Base-by-base conservation (phyloP, 2,888 invertebrate species). In the Coenonympha glycerion region DNA sequence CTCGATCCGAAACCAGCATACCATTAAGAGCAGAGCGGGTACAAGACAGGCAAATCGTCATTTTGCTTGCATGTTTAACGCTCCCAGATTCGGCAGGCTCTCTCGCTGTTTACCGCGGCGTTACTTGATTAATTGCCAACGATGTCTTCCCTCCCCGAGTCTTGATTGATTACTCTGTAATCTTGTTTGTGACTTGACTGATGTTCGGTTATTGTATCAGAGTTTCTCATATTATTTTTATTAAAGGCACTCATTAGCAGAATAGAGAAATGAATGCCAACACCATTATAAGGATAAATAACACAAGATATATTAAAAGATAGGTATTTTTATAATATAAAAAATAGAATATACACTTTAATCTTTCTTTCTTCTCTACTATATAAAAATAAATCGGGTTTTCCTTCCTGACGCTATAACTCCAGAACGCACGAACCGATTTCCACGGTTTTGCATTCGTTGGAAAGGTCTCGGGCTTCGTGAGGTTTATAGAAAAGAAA, bases 151-250 rank as follows among this genome's bases (percentile, higher is more conserved):
- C 66, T 62, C 63, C 58, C 73, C 46, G 11, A 46, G 26, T 46
- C 36, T 28, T 84, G 86, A 85, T 85, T 83, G 84, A 85, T 86
- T 77, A 76, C 79, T 73, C 69, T 79, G 79, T 82, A 80, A 84
- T 83, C 79, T 80, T 83, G 80, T 84, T 84, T 81, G 77, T 75
- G 79, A 82, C 78, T 79, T 79, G 81, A 81, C 76, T 72, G 76
- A 81, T 79, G 79, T 69, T 66, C 49, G 61, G 63, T 66, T 66
- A 69, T 74, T 76, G 72, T 76, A 69, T 71, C 73, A 71, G 60
- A 59, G 64, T 69, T 73, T 66, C 70, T 67, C 64, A 68, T 71
- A 64, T n/a, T n/a, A n/a, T 71, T 74, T 68, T 68, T 64, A 19
- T 36, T 48, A 40, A 36, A 40, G 8, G 16, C 40, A 36, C 11